phyloP scores from a whole-genome alignment of 2,113 vertebrate species.

The Martes martes region DNA sequence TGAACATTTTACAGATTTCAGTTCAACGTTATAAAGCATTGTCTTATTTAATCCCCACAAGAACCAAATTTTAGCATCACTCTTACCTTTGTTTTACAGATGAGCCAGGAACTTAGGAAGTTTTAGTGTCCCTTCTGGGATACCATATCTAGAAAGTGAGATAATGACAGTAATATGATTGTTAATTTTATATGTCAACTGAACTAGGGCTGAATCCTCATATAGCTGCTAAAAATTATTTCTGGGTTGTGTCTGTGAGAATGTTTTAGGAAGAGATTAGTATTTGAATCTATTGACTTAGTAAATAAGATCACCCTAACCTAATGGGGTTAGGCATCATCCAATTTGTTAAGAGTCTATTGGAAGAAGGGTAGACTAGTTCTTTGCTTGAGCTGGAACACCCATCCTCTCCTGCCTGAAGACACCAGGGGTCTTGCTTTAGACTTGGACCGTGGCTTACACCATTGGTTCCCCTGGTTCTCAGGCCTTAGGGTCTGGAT shows the following conservation, averaged over 20 bases:
- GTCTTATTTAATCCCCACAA: background rate
- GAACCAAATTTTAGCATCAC: background rate
- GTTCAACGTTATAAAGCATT: background rate
- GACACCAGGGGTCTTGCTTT: background rate
- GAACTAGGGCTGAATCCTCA: background rate
- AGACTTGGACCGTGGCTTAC: background rate
- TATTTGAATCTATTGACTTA: background rate
- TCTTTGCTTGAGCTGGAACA: background rate
- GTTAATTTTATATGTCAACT: background rate
- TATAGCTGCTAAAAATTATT: background rate
- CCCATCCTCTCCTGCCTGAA: background rate
- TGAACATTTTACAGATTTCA: background rate
- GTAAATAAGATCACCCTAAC: background rate
- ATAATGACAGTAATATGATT: background rate
- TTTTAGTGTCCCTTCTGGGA: background rate
- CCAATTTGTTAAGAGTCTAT: background rate
- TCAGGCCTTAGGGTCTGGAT: background rate
- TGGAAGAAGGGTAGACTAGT: background rate
- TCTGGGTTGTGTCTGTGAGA: background rate
- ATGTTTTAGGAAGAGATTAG: background rate
- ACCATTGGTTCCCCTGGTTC: background rate
- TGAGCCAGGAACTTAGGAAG: background rate
- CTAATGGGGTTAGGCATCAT: background rate
- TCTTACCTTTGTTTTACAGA: background rate
- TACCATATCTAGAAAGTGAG: background rate